These are phyloP conservation scores for Elysia chlorotica DNA, from an alignment of 1,140 invertebrate species.

Conservation along the genomic window DNA sequence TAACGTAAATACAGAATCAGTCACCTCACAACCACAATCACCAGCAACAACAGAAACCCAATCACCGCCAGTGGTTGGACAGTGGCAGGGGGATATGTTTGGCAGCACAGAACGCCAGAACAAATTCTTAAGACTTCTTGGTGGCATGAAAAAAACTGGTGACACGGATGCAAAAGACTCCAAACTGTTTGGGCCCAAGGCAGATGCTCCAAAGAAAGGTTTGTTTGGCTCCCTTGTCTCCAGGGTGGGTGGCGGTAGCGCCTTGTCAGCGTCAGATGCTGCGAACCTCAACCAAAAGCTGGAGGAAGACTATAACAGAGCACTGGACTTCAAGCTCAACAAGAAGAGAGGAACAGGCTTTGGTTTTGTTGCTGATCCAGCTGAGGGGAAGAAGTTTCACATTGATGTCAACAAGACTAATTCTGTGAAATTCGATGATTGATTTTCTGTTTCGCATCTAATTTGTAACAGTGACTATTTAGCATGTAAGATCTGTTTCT, in stretches of 20 bases:
- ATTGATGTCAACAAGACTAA: constrained; percentile 36
- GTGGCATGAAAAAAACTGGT: constrained; percentile 38
- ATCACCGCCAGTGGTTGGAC: constrained; percentile 6
- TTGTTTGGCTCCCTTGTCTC: constrained; percentile 23
- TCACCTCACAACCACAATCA: not conserved
- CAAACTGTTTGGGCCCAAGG: not conserved
- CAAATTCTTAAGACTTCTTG: constrained; percentile 41
- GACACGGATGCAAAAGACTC: not conserved
- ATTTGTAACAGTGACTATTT: no score
- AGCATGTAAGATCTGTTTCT: no score
- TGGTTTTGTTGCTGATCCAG: constrained; percentile 37
- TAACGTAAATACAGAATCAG: not conserved
- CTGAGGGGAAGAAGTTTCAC: constrained; percentile 43
- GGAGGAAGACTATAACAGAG: constrained; percentile 39
- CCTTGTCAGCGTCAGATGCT: constrained; percentile 29
- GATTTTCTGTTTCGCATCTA: no score
- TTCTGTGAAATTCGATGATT: constrained; percentile 38
- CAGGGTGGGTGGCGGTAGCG: constrained; percentile 20
- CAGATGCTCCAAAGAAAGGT: constrained; percentile 20
- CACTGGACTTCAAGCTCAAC: constrained; percentile 31
- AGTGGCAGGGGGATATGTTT: constrained; percentile 39
- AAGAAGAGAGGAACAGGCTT: constrained; percentile 35
- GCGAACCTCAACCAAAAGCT: constrained; percentile 29
- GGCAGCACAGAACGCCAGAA: constrained; percentile 34
- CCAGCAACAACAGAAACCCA: not conserved